Evolutionary conservation across 64 coral and sea anemone genomes (phyloP).

Genomic region (Stichodactyla helianthus): DNA sequence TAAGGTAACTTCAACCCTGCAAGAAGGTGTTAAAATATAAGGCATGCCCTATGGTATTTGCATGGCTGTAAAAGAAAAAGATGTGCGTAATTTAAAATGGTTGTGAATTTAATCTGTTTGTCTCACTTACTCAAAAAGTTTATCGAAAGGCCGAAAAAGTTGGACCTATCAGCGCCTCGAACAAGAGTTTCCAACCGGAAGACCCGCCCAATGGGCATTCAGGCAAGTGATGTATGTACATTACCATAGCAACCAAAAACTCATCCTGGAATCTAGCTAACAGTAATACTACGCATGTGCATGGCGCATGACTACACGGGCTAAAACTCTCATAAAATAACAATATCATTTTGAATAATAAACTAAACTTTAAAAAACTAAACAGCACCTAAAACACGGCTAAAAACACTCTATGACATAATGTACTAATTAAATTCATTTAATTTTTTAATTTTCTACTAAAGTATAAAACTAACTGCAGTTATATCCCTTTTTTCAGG

Average conservation of each 20-base stretch:
- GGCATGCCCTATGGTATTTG: background rate
- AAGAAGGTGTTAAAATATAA: background rate
- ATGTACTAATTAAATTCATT: too few relatives aligned
- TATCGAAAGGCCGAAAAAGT: slow-evolving; percentile 22
- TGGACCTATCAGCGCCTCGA: background rate
- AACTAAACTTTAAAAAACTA: too few relatives aligned
- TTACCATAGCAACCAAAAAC: slow-evolving; percentile 4
- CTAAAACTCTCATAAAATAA: too few relatives aligned
- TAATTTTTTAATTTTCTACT: too few relatives aligned
- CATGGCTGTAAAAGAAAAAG: background rate
- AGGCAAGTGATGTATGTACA: slow-evolving; percentile 28
- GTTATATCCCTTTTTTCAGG: too few relatives aligned
- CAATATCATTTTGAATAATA: too few relatives aligned
- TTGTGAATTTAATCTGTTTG: background rate
- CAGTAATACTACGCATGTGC: background rate
- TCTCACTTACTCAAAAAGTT: slow-evolving; percentile 17
- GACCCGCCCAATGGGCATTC: slow-evolving; percentile 3
- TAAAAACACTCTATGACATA: too few relatives aligned
- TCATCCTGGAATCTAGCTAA: slow-evolving; percentile 5
- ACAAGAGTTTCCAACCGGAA: slow-evolving; percentile 18
- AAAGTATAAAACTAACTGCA: too few relatives aligned
- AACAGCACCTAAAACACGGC: too few relatives aligned
- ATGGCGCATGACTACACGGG: background rate
- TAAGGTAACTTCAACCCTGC: too few relatives aligned
- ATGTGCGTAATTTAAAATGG: background rate